phyloP scores from a whole-genome alignment of 35 echinoderm and acorn worm species.

The Antedon bifida region DNA sequence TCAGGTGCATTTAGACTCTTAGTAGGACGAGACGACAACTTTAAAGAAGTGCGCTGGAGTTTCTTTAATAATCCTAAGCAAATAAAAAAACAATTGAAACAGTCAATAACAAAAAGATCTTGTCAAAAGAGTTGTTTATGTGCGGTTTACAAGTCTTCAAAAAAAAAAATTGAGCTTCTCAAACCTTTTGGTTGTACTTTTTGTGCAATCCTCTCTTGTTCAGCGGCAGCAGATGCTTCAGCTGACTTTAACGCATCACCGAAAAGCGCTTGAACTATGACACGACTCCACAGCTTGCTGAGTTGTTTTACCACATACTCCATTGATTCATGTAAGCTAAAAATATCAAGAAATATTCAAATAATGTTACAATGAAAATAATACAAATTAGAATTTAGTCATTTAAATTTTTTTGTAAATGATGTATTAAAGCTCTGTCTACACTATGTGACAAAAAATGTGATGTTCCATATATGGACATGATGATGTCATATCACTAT shows the following conservation, averaged over 20 bases:
- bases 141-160: too few relatives aligned
- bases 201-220: not conserved
- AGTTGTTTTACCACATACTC: constrained; percentile 52
- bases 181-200: not conserved
- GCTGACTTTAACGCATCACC: not conserved
- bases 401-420: not conserved
- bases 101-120: too few relatives aligned
- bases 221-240: not conserved
- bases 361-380: not conserved
- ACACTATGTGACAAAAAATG: too few relatives aligned
- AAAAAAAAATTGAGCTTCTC: too few relatives aligned
- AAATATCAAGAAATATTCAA: not conserved
- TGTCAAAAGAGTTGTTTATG: too few relatives aligned
- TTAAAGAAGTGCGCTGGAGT: constrained; percentile 56
- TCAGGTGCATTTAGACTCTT: constrained; percentile 62
- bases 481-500: too few relatives aligned
- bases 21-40: constrained; percentile 34
- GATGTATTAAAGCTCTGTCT: too few relatives aligned
- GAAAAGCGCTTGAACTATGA: constrained; percentile 39
- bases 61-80: constrained; percentile 34
- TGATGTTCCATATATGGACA: too few relatives aligned
- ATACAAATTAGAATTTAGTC: not conserved
- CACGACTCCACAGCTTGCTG: constrained; percentile 54
- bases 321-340: constrained; percentile 82
- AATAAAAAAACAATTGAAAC: not conserved